A percentile compares a stretch with the other conserved stretches of the same genome.
Conservation (phyloP, 2,113 vertebrate genomes). For the Nerophis ophidion region DNA sequence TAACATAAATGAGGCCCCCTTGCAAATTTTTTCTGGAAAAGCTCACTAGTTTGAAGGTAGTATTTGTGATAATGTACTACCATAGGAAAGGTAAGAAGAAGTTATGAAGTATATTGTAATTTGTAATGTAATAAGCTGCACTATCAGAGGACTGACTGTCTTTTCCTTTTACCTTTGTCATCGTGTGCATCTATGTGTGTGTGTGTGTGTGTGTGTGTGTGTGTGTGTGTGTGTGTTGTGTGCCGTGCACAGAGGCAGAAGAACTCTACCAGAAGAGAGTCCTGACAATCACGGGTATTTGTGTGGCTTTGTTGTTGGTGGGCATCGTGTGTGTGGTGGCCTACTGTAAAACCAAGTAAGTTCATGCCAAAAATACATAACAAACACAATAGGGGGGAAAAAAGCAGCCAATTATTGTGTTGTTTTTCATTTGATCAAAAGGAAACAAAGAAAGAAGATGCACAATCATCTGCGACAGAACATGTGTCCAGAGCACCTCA, state of each 20-base stretch:
- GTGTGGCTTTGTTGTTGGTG: conserved; percentile 93
- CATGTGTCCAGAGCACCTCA: conserved; percentile 93
- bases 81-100: conserved; percentile 19
- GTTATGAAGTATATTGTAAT: conserved; percentile 11
- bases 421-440: conserved; percentile 50
- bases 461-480: conserved; percentile 95
- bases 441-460: conserved; percentile 97
- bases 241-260: conserved; percentile 85
- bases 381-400: neutral
- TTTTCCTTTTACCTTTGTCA: conserved; percentile 23
- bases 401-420: conserved; percentile 7
- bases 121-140: conserved; percentile 5
- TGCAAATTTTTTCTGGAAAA: conserved; percentile 59
- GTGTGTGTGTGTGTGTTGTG: conserved; percentile 46
- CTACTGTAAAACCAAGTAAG: conserved; percentile 99
- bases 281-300: conserved; percentile 97
- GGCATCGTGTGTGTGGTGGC: conserved; percentile 98
- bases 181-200: conserved; percentile 44
- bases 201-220: conserved; percentile 33
- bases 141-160: conserved; percentile 28
- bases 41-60: conserved; percentile 17
- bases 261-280: conserved; percentile 99
- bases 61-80: conserved; percentile 27
- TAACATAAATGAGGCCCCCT: conserved; percentile 22
- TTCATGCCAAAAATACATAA: conserved; percentile 30